A percentile compares a stretch with the other conserved stretches of the same genome.
Conservation (phyloP, 2,113 vertebrate genomes). For the Cricetomys ansorgei region DNA sequence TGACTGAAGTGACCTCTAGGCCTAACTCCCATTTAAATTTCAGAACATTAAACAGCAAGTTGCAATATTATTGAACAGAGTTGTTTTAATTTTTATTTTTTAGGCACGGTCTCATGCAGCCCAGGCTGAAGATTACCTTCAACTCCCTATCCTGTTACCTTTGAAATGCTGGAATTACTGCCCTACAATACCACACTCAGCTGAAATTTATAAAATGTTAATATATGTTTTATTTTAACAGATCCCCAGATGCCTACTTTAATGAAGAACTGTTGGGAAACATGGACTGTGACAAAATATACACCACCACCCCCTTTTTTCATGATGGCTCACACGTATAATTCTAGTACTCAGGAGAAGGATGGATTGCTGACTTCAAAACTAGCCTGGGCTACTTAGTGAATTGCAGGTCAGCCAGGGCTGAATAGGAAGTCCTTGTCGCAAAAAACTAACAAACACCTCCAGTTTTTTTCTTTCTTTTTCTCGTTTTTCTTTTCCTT, state of each 20-base stretch:
- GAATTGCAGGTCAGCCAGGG: not conserved
- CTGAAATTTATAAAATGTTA: conserved; percentile 48
- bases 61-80: not conserved
- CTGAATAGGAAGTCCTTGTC: not conserved
- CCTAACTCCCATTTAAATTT: not conserved
- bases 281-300: not conserved
- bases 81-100: not conserved
- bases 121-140: not conserved
- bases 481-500: not conserved
- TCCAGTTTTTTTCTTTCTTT: not conserved
- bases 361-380: not conserved
- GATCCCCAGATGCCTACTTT: not conserved
- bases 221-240: not conserved
- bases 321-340: not conserved
- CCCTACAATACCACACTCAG: not conserved
- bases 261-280: not conserved
- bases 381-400: not conserved
- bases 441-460: not conserved
- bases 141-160: not conserved
- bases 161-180: not conserved
- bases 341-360: not conserved
- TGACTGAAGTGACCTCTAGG: not conserved
- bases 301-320: not conserved
- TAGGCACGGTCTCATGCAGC: not conserved
- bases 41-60: not conserved